Evolutionary conservation across 2,113 vertebrate genomes (phyloP).

Genomic region (Colinus virginianus): DNA sequence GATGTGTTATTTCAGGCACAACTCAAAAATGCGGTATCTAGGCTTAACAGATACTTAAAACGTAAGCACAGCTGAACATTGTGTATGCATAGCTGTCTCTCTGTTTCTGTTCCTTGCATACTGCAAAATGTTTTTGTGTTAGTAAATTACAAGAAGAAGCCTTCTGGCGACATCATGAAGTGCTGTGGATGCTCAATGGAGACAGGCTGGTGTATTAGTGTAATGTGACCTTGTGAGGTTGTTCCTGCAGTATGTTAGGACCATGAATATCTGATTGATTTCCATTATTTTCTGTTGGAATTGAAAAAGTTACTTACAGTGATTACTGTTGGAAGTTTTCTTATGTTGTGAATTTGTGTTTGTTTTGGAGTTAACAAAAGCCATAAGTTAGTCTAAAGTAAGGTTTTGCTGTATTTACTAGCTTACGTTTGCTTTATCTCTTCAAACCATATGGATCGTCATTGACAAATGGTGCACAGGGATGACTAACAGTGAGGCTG

Average conservation of each 20-base stretch:
- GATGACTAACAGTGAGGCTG: background rate
- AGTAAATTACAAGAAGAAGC: background rate
- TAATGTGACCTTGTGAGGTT: background rate
- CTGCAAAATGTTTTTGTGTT: background rate
- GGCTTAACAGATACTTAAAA: background rate
- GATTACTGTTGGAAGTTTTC: background rate
- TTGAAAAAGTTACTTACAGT: background rate
- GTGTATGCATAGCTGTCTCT: background rate
- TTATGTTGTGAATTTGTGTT: background rate
- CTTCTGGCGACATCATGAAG: background rate
- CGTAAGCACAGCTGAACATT: background rate
- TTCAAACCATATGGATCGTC: background rate
- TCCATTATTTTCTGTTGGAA: background rate
- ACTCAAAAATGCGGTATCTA: background rate
- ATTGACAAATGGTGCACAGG: background rate
- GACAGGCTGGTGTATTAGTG: background rate
- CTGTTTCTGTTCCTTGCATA: background rate
- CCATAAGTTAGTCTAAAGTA: background rate
- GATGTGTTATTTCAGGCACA: background rate
- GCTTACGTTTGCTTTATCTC: background rate
- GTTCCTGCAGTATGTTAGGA: background rate
- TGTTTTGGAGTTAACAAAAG: background rate
- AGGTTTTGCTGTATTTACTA: background rate
- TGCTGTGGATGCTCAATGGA: accelerated
- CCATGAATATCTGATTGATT: background rate